A percentile compares a stretch with the other conserved stretches of the same genome.
Conservation (phyloP, 2,888 invertebrate species). For the Druceiella hillmani region DNA sequence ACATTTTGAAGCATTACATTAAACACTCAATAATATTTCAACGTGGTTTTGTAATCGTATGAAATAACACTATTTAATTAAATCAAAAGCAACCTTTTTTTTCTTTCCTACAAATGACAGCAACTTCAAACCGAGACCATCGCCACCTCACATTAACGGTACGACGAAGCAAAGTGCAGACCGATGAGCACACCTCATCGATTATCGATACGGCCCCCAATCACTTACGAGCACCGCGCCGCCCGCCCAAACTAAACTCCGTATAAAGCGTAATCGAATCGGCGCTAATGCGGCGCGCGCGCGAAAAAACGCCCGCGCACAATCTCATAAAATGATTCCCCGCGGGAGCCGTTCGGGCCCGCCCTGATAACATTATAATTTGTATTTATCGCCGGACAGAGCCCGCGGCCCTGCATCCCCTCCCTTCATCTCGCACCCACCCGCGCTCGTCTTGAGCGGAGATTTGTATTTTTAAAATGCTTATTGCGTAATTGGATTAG, state of each 20-base stretch:
- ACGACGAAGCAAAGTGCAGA: too few species aligned
- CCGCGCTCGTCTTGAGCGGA: slow-evolving; percentile 39
- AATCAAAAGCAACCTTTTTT: too few species aligned
- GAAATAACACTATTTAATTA: too few species aligned
- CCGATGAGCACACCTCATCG: not conserved
- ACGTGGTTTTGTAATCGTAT: too few species aligned
- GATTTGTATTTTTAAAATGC: too few species aligned
- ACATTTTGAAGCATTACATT: too few species aligned
- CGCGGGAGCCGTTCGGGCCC: slow-evolving; percentile 63
- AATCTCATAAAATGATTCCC: slow-evolving; percentile 72
- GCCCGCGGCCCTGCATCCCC: slow-evolving; percentile 29
- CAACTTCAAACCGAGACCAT: too few species aligned
- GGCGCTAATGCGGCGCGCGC: slow-evolving; percentile 4
- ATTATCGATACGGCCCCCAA: too few species aligned
- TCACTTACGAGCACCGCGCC: slow-evolving; percentile 1
- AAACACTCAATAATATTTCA: too few species aligned
- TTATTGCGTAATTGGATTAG: too few species aligned
- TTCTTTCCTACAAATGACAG: too few species aligned
- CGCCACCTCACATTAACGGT: too few species aligned
- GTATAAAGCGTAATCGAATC: slow-evolving; percentile 36
- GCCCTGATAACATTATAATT: slow-evolving; percentile 55
- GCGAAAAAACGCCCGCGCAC: slow-evolving; percentile 51
- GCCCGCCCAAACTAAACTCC: slow-evolving; percentile 41
- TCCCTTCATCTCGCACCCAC: slow-evolving; percentile 31
- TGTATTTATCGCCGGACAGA: slow-evolving; percentile 38